Base-by-base conservation (phyloP, 2,888 invertebrate genomes). In the Dolomedes plantarius region DNA sequence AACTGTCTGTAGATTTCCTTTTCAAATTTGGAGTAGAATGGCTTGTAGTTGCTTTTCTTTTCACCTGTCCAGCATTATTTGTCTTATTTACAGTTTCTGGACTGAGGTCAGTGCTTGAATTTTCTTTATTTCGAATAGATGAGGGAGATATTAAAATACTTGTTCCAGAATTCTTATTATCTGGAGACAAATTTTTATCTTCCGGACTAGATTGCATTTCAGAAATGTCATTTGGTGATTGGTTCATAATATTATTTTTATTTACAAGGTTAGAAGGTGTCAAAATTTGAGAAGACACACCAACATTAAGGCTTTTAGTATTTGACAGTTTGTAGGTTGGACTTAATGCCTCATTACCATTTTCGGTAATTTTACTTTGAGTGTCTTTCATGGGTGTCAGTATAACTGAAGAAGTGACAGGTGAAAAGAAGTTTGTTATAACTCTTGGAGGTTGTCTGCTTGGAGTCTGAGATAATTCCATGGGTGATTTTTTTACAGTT, bases 351-450 rank as follows among this genome's bases (percentile, higher is more conserved):
- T n/a, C n/a, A n/a, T n/a, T n/a, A n/a, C n/a, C n/a, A n/a, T n/a
- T n/a, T n/a, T n/a, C n/a, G n/a, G n/a, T n/a, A n/a, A n/a, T n/a
- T n/a, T n/a, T n/a, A n/a, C n/a, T n/a, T n/a, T n/a, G n/a, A n/a
- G n/a, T n/a, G n/a, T n/a, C n/a, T n/a, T n/a, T n/a, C n/a, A n/a
- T n/a, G n/a, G n/a, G n/a, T n/a, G n/a, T n/a, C n/a, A n/a, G n/a
- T n/a, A n/a, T n/a, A n/a, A n/a, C n/a, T n/a, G n/a, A n/a, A n/a
- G n/a, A n/a, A n/a, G 50, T 7, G 7, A 77, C 16, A 13, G 77
- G 77, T 19, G 56, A 68, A 32, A 68, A 77, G 36, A 69, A 77
- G n/a, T 56, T 77, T n/a, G 39, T 77, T 16, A 77, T 77, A 5
- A 28, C 23, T 39, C 50, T 69, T 23, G n/a, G 28, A 5, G 23